Conservation (phyloP, 2,113 vertebrate genomes). For the Istiophorus platypterus region DNA sequence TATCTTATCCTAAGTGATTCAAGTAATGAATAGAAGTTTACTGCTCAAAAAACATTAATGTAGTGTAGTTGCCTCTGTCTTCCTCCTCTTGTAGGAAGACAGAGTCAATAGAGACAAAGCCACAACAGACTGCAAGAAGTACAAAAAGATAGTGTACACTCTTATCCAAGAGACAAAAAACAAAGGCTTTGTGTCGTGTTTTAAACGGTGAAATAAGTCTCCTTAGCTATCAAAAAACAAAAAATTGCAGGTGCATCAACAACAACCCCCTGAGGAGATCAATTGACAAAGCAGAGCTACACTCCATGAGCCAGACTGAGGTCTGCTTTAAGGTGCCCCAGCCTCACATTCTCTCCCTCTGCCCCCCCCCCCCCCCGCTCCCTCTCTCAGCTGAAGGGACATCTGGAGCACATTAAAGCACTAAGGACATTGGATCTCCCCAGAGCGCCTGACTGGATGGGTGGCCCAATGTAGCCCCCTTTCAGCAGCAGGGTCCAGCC, state of each 20-base stretch:
- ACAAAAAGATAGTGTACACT: neutral
- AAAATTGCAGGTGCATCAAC: constrained; percentile 78
- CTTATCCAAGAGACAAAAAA: neutral
- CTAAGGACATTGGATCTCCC: constrained; percentile 84
- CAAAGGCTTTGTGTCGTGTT: neutral
- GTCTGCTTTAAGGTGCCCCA: constrained; percentile 54
- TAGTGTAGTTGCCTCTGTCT: neutral
- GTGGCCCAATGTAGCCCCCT: constrained; percentile 82
- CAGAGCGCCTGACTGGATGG: constrained; percentile 82
- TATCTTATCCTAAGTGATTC: neutral
- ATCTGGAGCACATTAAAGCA: constrained; percentile 86
- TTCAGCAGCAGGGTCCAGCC: constrained; percentile 79
- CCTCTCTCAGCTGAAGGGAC: constrained; percentile 72
- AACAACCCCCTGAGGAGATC: constrained; percentile 47
- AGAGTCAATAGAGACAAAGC: constrained; percentile 7
- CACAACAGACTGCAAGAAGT: neutral
- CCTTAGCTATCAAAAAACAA: constrained; percentile 3
- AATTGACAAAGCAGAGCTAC: constrained; percentile 49
- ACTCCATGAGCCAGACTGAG: constrained; percentile 32
- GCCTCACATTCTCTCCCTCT: constrained; percentile 27
- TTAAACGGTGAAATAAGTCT: constrained; percentile 15
- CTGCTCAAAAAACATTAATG: neutral
- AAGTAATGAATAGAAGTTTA: neutral
- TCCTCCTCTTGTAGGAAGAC: neutral
- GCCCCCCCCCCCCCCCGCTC: neutral